A percentile compares a stretch with the other conserved stretches of the same genome.
These are phyloP conservation scores for Falcaria lacertinaria DNA, from an alignment of 2,888 invertebrate genomes.

Conservation along the genomic window DNA sequence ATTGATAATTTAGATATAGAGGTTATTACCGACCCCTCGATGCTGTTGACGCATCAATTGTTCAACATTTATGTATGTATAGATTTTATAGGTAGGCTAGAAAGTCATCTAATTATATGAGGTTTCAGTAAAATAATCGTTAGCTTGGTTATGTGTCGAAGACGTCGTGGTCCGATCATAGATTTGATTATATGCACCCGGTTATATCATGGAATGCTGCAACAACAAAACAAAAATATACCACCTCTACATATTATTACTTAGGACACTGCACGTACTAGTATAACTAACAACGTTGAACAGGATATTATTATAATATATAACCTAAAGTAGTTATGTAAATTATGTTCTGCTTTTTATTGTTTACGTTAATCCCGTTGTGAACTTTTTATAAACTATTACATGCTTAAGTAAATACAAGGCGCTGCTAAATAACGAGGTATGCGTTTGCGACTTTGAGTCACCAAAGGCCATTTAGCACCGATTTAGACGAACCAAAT, in stretches of 20 bases:
- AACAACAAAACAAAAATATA: no score
- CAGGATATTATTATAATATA: background rate
- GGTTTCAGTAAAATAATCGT: background rate
- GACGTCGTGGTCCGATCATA: no score
- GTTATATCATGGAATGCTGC: no score
- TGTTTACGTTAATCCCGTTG: background rate
- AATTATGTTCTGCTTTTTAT: background rate
- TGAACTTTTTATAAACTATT: slow-evolving; percentile 7
- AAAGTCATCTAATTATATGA: background rate
- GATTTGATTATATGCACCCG: no score
- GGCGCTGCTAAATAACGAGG: slow-evolving; percentile 33
- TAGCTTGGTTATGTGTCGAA: no score
- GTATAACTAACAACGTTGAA: no score
- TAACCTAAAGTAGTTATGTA: background rate
- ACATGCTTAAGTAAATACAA: slow-evolving; percentile 19
- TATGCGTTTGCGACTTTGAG: slow-evolving; percentile 49
- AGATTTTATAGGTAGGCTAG: background rate
- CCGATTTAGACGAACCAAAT: slow-evolving; percentile 70
- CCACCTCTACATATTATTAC: no score
- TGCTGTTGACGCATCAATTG: slow-evolving; percentile 19
- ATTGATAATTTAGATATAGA: slow-evolving; percentile 60
- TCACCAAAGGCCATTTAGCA: slow-evolving; percentile 67
- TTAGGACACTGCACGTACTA: no score
- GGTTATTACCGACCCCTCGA: slow-evolving; percentile 34
- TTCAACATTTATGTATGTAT: background rate